Evolutionary conservation across 2,888 invertebrate species (phyloP), one percentile per base, ranked within the genome.

Genomic region (Volucella zonaria): DNA sequence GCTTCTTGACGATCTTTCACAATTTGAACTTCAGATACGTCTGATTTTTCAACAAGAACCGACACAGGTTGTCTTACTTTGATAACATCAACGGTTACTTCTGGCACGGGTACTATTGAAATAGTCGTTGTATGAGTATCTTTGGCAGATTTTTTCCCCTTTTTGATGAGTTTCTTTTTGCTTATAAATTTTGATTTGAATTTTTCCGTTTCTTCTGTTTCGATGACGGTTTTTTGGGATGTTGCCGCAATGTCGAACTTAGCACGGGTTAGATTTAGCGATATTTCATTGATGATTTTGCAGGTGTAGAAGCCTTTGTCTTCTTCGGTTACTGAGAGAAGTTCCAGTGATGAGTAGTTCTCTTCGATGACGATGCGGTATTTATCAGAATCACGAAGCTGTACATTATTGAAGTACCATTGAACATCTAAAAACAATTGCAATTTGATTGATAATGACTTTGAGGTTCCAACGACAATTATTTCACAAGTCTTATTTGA

Each of bases 401-500:
- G 93, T 92, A 95, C 95, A 89, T 96, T 95, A 89, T 97, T 95
- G 91, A 95, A 96, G 91, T 96, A 97, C 97, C 97, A 97, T 89
- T 96, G 94, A 87, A 97, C 95, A 93, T 96, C 97, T 96, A 92
- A 66, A 89, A 88, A 70, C 78, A 87, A 47, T 86, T 83, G 81
- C 73, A 43, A 47, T 52, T 71, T 58, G 56, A 49, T 66, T 58
- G 49, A 42, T 70, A 11, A 3, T 42, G n/a, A 8, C 43, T 51
- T 3, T 14, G 47, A 49, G 14, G 40, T 12, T 18, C n/a, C 9
- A 23, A 18, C 15, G 11, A 51, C 59, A 58, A 47, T 56, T 47
- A 54, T 68, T 23, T 23, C 23, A 31, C 40, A 61, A 61, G 18
- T 23, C 18, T 3, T 23, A 23, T 23, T 23, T 23, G 18, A 23